A percentile compares a stretch with the other conserved stretches of the same genome.
phyloP scores from a whole-genome alignment of 53 echinoderm and acorn worm species.

The Antedon mediterranea region DNA sequence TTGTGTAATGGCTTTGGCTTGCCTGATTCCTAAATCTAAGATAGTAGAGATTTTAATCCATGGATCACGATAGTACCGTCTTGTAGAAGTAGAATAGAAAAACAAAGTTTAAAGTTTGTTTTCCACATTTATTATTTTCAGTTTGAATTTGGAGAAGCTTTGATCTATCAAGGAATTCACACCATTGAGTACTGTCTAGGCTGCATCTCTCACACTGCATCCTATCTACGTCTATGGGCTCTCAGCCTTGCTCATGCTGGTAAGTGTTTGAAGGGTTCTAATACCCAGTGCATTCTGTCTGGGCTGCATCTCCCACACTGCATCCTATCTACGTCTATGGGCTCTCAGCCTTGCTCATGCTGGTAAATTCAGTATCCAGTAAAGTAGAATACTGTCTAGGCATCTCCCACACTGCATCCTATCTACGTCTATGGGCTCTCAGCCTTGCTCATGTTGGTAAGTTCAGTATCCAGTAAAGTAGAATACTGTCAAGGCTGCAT shows the following conservation, averaged over 20 bases:
- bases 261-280: no score
- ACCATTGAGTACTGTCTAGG: constrained; percentile 60
- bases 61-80: no score
- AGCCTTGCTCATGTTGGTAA: neutral
- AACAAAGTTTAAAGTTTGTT: no score
- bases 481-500: constrained; percentile 83
- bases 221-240: constrained; percentile 88
- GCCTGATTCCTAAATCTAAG: no score
- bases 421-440: constrained; percentile 4
- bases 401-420: neutral
- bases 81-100: no score
- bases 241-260: constrained; percentile 55
- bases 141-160: constrained; percentile 68
- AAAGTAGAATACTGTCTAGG: no score
- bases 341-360: constrained; percentile 66
- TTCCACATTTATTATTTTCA: no score
- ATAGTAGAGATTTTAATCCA: no score
- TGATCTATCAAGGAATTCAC: constrained; percentile 54
- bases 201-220: constrained; percentile 86
- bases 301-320: constrained; percentile 57
- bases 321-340: constrained; percentile 58
- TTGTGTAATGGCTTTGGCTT: no score
- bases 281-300: no score
- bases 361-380: no score
- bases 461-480: constrained; percentile 58